Conservation (phyloP, 2,797 vertebrate species). For the Parambassis ranga region DNA sequence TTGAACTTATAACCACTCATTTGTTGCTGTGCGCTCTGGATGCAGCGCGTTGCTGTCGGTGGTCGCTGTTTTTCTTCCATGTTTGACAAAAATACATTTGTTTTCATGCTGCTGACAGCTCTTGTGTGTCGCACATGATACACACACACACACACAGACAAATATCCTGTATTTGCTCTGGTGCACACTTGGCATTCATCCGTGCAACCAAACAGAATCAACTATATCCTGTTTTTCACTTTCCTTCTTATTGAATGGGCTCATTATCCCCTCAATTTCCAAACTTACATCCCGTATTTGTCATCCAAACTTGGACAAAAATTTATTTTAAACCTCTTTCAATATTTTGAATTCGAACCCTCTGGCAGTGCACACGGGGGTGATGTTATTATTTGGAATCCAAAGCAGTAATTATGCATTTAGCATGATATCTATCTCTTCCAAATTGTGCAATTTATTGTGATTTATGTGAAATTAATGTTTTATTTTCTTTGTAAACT, state of each 20-base stretch:
- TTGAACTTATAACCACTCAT: background rate
- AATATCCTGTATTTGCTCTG: conserved; percentile 43
- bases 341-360: background rate
- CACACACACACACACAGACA: conserved; percentile 33
- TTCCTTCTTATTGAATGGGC: conserved; percentile 46
- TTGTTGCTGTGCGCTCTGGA: background rate
- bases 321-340: conserved; percentile 9
- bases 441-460: background rate
- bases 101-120: background rate
- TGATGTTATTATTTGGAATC: background rate
- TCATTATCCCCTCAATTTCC: conserved; percentile 48
- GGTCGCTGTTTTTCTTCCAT: background rate
- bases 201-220: conserved; percentile 52
- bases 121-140: conserved; percentile 9
- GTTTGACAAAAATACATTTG: conserved; percentile 1
- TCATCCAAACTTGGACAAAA: conserved; percentile 17
- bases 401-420: conserved; percentile 5
- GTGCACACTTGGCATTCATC: conserved; percentile 51
- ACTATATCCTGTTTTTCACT: conserved; percentile 58
- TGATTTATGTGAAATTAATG: conserved; percentile 10
- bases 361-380: background rate
- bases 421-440: conserved; percentile 8
- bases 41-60: background rate
- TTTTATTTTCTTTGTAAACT: conserved; percentile 10
- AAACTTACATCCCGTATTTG: conserved; percentile 17